These are phyloP conservation scores for Noctilio leporinus DNA, from an alignment of 2,113 vertebrate species.

Conservation along the genomic window DNA sequence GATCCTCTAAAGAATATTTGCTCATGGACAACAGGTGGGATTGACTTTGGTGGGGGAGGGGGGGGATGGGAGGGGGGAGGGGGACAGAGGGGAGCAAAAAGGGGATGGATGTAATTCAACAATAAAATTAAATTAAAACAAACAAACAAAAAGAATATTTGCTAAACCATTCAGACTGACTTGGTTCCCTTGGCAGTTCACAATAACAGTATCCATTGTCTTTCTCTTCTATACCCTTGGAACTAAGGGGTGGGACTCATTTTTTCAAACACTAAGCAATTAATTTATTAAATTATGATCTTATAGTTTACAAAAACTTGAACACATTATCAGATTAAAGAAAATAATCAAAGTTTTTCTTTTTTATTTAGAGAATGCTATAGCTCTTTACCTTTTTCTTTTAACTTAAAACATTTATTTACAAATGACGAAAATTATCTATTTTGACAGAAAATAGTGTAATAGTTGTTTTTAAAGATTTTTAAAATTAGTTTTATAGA, in stretches of 20 bases:
- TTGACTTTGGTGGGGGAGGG: no score
- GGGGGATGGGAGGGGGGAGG: no score
- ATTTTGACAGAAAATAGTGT: background rate
- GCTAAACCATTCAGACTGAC: background rate
- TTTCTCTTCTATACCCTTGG: background rate
- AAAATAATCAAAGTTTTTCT: background rate
- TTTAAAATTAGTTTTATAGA: no score
- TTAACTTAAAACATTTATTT: background rate
- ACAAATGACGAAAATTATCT: background rate
- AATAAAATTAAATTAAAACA: no score
- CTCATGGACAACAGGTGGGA: no score
- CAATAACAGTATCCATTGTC: background rate
- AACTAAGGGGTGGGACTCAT: background rate
- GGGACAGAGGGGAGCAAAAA: no score
- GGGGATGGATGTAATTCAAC: no score
- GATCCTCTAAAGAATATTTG: background rate
- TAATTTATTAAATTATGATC: background rate
- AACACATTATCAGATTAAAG: background rate
- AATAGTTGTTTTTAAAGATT: no score
- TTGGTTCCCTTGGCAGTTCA: background rate
- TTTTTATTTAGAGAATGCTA: slow-evolving; percentile 6
- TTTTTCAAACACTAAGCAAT: background rate
- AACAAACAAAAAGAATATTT: background rate
- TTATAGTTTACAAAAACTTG: background rate
- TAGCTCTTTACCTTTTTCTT: background rate